Evolutionary conservation across 1,140 invertebrate species (phyloP).

Genomic region (Mercenaria mercenaria): DNA sequence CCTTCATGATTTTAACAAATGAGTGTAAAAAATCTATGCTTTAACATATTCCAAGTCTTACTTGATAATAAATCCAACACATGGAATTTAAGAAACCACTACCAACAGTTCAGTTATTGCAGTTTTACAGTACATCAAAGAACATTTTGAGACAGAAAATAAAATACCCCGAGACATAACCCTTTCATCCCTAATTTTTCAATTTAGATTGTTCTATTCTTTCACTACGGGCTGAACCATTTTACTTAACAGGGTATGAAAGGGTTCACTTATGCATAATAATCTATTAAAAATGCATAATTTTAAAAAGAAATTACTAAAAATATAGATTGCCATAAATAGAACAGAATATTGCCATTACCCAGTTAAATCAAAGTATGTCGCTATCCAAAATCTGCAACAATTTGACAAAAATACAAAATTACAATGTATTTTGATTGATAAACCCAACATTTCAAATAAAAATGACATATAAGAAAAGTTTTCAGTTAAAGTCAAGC

Average conservation of each 20-base stretch:
- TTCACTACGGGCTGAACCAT: not conserved
- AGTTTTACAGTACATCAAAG: not conserved
- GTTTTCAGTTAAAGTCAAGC: not conserved
- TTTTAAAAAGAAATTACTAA: not conserved
- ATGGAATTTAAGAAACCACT: too few species aligned
- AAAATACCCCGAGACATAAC: not conserved
- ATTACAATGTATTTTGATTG: constrained; percentile 12
- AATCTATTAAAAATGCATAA: not conserved
- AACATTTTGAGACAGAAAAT: not conserved
- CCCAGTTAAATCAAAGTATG: not conserved
- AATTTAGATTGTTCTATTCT: too few species aligned
- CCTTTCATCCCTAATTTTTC: not conserved
- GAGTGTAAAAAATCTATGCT: too few species aligned
- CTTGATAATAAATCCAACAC: too few species aligned
- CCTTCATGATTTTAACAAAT: too few species aligned
- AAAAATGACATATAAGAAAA: constrained; percentile 10
- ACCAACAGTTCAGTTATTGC: not conserved
- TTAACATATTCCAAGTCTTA: too few species aligned
- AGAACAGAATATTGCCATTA: not conserved
- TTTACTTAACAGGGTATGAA: not conserved
- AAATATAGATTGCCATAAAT: constrained; percentile 7
- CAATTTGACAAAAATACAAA: not conserved
- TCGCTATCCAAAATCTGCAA: not conserved
- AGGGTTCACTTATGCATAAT: not conserved
- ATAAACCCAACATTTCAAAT: not conserved